Conservation (phyloP, 2,888 invertebrate species). For the Harpalus rubripes region DNA sequence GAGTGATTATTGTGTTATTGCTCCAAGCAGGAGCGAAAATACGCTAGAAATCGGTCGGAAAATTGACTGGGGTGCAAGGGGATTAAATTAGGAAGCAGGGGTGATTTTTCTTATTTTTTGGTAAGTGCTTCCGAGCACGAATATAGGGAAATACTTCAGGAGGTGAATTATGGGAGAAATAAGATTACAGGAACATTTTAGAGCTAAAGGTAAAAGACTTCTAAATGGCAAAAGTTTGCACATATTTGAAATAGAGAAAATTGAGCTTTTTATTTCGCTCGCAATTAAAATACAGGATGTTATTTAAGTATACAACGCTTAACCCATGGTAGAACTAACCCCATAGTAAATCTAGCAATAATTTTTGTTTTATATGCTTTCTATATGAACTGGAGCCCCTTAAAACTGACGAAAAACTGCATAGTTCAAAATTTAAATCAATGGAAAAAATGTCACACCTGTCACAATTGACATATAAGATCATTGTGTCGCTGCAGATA, state of each 20-base stretch:
- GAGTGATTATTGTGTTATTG: conserved; percentile 22
- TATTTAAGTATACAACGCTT: no score
- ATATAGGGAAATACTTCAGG: background rate
- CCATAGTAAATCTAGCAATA: no score
- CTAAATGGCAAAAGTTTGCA: background rate
- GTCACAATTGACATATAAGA: no score
- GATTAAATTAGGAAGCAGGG: conserved; percentile 12
- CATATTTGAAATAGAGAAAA: background rate
- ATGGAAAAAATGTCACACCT: no score
- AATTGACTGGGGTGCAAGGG: conserved; percentile 18
- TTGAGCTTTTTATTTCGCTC: background rate
- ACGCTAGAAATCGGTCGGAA: background rate
- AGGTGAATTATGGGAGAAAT: background rate
- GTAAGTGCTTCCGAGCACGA: background rate
- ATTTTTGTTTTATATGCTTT: no score
- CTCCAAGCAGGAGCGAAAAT: background rate
- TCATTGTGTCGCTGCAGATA: no score
- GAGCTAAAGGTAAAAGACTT: background rate
- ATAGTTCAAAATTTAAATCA: no score
- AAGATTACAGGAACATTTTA: background rate
- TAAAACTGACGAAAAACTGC: no score
- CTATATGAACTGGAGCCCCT: no score
- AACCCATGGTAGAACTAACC: no score
- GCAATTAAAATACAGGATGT: background rate
- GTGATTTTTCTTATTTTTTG: conserved; percentile 11